These are phyloP conservation scores for Pseudomyrmex gracilis DNA, from an alignment of 1,140 invertebrate genomes.

Conservation along the genomic window DNA sequence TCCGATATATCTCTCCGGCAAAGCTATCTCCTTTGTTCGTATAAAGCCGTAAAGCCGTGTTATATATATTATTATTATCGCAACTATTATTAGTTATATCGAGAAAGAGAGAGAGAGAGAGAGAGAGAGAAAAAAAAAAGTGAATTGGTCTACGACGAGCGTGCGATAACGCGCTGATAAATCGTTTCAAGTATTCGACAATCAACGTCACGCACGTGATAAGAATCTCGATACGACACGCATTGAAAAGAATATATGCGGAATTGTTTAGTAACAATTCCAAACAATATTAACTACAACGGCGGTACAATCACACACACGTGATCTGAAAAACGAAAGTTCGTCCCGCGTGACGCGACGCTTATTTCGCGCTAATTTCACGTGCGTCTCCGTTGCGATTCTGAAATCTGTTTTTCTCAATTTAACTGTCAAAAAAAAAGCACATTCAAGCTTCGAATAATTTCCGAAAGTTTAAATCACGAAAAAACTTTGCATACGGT, in stretches of 20 bases:
- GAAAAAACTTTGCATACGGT: background rate
- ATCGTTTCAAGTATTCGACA: constrained; percentile 15
- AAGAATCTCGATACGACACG: constrained; percentile 39
- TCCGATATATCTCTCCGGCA: constrained; percentile 39
- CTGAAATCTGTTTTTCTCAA: background rate
- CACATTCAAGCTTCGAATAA: background rate
- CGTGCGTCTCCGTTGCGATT: background rate
- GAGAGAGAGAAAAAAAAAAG: constrained; percentile 13
- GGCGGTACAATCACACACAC: background rate
- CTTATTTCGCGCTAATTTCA: background rate
- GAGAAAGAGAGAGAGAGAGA: constrained; percentile 11
- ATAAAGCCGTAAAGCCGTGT: constrained; percentile 36
- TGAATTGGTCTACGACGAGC: constrained; percentile 34
- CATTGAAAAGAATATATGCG: constrained; percentile 36
- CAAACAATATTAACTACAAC: background rate
- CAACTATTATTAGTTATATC: constrained; percentile 57
- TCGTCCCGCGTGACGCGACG: background rate
- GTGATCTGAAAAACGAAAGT: background rate
- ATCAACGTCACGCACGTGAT: constrained; percentile 39
- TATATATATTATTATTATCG: constrained; percentile 61
- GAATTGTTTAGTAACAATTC: no score
- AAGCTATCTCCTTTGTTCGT: constrained; percentile 18
- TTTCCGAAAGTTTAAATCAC: background rate
- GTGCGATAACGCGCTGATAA: constrained; percentile 30
- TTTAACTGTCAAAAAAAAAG: background rate